phyloP scores from a whole-genome alignment of 2,797 vertebrate genomes.

The Pantherophis vulpinus region DNA sequence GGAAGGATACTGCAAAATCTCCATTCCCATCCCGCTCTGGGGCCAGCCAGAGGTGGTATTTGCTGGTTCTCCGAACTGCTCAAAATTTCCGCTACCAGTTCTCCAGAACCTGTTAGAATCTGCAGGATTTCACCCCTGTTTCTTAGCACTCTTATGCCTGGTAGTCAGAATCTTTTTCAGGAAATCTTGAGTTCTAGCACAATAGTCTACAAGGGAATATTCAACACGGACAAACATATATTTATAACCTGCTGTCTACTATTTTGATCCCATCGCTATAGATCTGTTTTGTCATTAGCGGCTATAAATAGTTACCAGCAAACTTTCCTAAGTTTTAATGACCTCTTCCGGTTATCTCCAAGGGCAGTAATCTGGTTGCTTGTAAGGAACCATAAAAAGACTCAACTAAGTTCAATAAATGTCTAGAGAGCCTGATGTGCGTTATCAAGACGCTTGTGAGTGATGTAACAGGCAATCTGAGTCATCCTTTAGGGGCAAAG shows the following conservation, averaged over 20 bases:
- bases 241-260: background rate
- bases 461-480: background rate
- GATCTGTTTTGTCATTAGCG: background rate
- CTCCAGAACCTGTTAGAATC: no score
- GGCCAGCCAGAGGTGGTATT: no score
- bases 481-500: conserved; percentile 8
- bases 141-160: background rate
- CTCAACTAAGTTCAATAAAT: background rate
- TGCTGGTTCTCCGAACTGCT: no score
- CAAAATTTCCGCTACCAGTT: no score
- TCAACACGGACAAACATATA: background rate
- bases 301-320: background rate
- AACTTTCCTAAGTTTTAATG: fast-evolving
- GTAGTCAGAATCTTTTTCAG: background rate
- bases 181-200: background rate
- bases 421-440: background rate
- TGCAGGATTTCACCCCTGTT: no score
- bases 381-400: background rate
- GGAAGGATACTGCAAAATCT: no score
- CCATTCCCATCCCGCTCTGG: no score
- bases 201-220: background rate
- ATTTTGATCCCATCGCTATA: background rate
- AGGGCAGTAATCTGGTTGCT: background rate
- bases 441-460: background rate
- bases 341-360: background rate